Base-by-base conservation (phyloP, 2,888 invertebrate genomes). In the Brenthis daphne region DNA sequence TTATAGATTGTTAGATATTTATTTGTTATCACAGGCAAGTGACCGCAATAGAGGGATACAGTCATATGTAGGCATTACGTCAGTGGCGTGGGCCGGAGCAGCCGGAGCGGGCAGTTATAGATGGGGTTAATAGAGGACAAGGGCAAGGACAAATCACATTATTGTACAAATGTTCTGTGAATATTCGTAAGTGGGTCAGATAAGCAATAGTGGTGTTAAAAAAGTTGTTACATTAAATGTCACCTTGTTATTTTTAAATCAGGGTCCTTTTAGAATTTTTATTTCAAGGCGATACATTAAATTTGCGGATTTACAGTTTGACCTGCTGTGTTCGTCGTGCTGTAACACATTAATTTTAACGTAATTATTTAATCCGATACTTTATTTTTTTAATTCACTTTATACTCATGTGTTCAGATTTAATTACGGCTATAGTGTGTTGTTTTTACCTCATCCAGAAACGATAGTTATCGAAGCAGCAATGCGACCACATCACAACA, bases 391-490 rank as follows among this genome's bases (percentile, higher is more conserved):
- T 37, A 8, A 37, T 29, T 3, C 37, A 37, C 8, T 37, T 8
- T 37, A 37, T 37, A 8, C 37, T 37, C 6, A 37, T 37, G 37
- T 37, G 8, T 50, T 50, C 12, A 50, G 12, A n/a, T 51, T 51
- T 51, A 48, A 14, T 58, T 47, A 20, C 11, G 20, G 20, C 3
- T 16, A 33, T 6, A 53, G 53, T 14, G 8, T 37, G 8, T 14
- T 63, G 63, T 8, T 29, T 48, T 70, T 60, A 71, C 70, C 70
- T 65, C 51, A n/a, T 57, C 65, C 65, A 61, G 43, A 37, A 68
- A 14, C 55, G 20, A 24, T 57, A 51, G 51, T 64, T 37, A 20
- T 50, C 43, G 56, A 56, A 56, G 54, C 61, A 61, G 61, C 55
- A 58, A 12, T 56, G 48, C 50, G 56, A 43, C 60, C 56, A 67